phyloP scores from a whole-genome alignment of 2,797 vertebrate genomes.

The Salmo trutta region DNA sequence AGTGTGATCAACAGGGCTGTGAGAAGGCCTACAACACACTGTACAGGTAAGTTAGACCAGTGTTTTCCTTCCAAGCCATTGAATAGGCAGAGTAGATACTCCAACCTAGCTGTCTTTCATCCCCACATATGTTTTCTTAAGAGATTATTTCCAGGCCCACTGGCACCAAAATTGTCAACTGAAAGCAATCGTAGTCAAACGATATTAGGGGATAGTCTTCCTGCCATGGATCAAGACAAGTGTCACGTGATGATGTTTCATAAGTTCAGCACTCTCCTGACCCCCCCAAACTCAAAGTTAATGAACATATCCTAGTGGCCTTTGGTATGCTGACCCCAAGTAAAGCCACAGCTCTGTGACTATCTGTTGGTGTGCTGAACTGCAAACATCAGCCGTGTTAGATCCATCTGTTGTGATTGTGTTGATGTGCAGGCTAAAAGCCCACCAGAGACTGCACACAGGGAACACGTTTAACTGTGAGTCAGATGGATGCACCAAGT shows the following conservation, averaged over 20 bases:
- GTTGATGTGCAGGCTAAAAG: slow-evolving; percentile 86
- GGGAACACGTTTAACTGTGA: slow-evolving; percentile 99
- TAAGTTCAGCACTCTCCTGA: no score
- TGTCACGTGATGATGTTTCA: background rate
- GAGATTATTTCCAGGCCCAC: background rate
- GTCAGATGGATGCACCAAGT: slow-evolving; percentile 98
- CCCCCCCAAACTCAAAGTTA: background rate
- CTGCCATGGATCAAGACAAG: background rate
- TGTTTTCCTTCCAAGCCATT: background rate
- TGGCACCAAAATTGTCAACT: background rate
- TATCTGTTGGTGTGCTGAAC: background rate
- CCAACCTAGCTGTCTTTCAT: background rate
- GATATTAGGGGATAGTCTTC: background rate
- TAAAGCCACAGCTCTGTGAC: background rate
- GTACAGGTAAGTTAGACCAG: slow-evolving; percentile 79
- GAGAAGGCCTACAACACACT: slow-evolving; percentile 98
- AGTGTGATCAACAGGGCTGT: slow-evolving; percentile 96
- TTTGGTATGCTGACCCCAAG: background rate
- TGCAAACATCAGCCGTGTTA: background rate
- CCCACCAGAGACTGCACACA: slow-evolving; percentile 98
- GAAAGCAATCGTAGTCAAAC: background rate
- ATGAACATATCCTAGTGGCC: background rate
- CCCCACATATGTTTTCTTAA: background rate
- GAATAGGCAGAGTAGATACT: background rate
- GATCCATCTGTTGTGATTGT: background rate